These are phyloP conservation scores for Trichopria drosophilae DNA, from an alignment of 2,888 invertebrate genomes.

Conservation along the genomic window DNA sequence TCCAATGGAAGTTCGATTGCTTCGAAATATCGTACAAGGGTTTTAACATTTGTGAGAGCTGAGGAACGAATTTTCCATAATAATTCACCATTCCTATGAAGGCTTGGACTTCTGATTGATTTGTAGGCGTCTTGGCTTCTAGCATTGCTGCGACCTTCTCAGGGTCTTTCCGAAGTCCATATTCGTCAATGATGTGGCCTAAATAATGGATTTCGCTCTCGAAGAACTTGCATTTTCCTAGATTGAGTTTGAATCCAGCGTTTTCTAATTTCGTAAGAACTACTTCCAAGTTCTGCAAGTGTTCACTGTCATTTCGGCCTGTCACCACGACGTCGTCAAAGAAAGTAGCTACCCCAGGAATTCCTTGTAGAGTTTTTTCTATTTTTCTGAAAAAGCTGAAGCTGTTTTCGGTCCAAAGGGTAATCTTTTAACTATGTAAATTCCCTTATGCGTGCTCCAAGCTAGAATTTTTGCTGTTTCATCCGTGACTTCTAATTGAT, in stretches of 20 bases:
- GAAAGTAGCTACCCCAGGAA: background rate
- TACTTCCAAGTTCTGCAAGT: slow-evolving; percentile 39
- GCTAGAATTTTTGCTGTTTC: slow-evolving; percentile 40
- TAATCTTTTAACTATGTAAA: slow-evolving; percentile 52
- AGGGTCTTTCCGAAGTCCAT: too few relatives aligned
- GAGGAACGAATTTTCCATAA: too few relatives aligned
- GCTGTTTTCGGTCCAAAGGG: slow-evolving; percentile 56
- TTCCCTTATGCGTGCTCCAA: slow-evolving; percentile 48
- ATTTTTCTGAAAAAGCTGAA: slow-evolving; percentile 52
- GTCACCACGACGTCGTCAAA: slow-evolving; percentile 52
- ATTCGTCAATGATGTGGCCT: slow-evolving; percentile 30
- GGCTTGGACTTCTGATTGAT: too few relatives aligned
- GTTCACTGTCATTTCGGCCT: slow-evolving; percentile 41
- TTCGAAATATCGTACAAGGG: too few relatives aligned
- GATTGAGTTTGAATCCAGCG: slow-evolving; percentile 32
- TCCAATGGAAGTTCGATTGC: too few relatives aligned
- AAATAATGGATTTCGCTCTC: slow-evolving; percentile 34
- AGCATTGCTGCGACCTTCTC: too few relatives aligned
- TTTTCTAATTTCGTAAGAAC: slow-evolving; percentile 15
- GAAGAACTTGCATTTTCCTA: slow-evolving; percentile 29
- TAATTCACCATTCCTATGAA: too few relatives aligned
- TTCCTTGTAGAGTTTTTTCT: background rate
- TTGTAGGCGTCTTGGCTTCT: too few relatives aligned
- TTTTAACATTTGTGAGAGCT: too few relatives aligned
- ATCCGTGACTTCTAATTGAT: slow-evolving; percentile 48